Percentiles rank a stretch among this genome's conserved stretches.
phyloP scores from a whole-genome alignment of 1,140 invertebrate species.

The Ceratosolen fusciceps region DNA sequence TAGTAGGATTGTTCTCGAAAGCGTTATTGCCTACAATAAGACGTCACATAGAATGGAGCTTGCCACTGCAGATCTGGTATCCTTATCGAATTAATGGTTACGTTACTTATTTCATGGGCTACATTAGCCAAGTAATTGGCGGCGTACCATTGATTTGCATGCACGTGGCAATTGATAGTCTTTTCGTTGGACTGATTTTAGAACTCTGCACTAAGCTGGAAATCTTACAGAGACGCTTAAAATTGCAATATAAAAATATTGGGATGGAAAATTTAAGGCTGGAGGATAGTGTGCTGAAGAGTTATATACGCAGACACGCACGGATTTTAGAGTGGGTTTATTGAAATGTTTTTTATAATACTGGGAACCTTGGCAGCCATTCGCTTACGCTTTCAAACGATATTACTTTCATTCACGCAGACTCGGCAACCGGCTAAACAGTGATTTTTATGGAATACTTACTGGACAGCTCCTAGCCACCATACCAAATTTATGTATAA shows the following conservation, averaged over 20 bases:
- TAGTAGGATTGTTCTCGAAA: constrained; percentile 7
- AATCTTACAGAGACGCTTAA: constrained; percentile 9
- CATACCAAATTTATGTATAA: constrained; percentile 43
- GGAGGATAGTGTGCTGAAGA: neutral
- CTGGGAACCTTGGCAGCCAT: no score
- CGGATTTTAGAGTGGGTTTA: constrained; percentile 7
- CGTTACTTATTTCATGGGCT: neutral
- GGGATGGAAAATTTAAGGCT: neutral
- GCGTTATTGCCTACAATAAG: constrained; percentile 19
- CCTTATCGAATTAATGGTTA: constrained; percentile 18
- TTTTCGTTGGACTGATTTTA: constrained; percentile 29
- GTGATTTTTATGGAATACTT: constrained; percentile 22
- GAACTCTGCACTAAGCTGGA: constrained; percentile 15
- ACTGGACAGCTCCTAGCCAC: constrained; percentile 11
- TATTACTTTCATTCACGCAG: neutral
- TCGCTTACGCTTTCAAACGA: no score
- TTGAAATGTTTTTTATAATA: no score
- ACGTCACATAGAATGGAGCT: neutral
- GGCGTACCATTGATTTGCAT: constrained; percentile 20
- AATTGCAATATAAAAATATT: neutral
- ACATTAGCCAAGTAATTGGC: neutral
- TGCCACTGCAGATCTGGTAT: constrained; percentile 31
- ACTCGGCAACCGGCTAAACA: constrained; percentile 15
- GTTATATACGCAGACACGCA: neutral
- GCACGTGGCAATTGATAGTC: constrained; percentile 31